Evolutionary conservation across 2,113 vertebrate species (phyloP).

Genomic region (Donacobius atricapilla): DNA sequence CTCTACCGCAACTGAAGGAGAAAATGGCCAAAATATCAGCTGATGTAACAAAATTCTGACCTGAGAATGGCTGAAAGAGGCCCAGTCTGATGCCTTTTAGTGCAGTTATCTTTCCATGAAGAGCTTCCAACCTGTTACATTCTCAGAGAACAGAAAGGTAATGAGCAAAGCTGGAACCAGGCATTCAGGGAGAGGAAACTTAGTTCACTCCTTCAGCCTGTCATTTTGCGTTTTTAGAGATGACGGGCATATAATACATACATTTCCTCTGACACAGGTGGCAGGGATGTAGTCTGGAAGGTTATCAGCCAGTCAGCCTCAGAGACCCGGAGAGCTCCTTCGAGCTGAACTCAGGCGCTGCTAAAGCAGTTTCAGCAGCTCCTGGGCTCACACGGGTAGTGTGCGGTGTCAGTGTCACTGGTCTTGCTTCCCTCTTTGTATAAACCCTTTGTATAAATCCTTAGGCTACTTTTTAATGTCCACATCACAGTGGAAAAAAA

Average conservation of each 20-base stretch:
- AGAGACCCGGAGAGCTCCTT: not conserved
- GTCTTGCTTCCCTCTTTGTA: not conserved
- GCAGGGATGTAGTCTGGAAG: not conserved
- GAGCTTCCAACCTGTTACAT: not conserved
- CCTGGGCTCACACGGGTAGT: accelerated
- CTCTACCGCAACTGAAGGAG: not conserved
- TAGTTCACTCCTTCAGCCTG: not conserved
- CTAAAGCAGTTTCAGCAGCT: not conserved
- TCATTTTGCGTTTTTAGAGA: not conserved
- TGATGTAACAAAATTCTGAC: not conserved
- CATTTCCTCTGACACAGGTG: not conserved
- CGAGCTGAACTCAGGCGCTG: not conserved
- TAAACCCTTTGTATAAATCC: not conserved
- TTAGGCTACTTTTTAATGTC: not conserved
- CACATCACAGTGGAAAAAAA: not conserved
- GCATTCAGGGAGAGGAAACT: not conserved
- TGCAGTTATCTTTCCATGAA: not conserved
- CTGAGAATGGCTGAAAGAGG: not conserved
- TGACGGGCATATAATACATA: not conserved
- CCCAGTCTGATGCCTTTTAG: not conserved
- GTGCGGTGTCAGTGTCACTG: not conserved
- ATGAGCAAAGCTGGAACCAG: not conserved
- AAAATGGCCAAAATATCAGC: not conserved
- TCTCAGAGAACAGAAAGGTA: not conserved
- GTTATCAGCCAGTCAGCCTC: not conserved